Conservation (phyloP, 2,797 vertebrate species). For the Neopelma chrysocephalum region DNA sequence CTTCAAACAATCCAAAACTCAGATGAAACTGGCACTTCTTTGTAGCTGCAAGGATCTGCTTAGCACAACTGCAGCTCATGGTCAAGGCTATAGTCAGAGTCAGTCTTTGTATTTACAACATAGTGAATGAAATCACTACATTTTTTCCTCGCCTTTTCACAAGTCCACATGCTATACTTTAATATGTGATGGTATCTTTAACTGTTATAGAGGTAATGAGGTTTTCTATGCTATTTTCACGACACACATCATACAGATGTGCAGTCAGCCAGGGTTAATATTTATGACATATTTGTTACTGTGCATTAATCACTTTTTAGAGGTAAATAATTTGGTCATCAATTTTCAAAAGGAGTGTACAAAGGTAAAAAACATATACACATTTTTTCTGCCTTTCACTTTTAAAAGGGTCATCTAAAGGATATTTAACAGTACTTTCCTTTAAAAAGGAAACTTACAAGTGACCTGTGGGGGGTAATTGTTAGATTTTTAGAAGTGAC, state of each 20-base stretch:
- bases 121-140: not conserved
- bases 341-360: not conserved
- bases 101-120: conserved; percentile 8
- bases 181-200: conserved; percentile 1
- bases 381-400: not conserved
- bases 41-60: not conserved
- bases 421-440: not conserved
- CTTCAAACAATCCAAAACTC: not conserved
- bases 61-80: accelerated
- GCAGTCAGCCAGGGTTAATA: not conserved
- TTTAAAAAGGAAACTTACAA: not conserved
- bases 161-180: conserved; percentile 4
- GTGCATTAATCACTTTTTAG: conserved; percentile 51
- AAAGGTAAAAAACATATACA: not conserved
- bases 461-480: accelerated
- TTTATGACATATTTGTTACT: conserved; percentile 1
- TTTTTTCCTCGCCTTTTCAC: conserved; percentile 33
- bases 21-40: not conserved
- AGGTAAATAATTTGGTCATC: conserved; percentile 63
- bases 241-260: conserved; percentile 41
- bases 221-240: not conserved
- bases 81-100: not conserved
- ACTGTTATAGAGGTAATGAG: not conserved
- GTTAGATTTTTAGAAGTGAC: not conserved
- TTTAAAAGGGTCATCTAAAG: not conserved